Conservation (phyloP, 2,797 vertebrate species). For the Phylloscopus collybita region DNA sequence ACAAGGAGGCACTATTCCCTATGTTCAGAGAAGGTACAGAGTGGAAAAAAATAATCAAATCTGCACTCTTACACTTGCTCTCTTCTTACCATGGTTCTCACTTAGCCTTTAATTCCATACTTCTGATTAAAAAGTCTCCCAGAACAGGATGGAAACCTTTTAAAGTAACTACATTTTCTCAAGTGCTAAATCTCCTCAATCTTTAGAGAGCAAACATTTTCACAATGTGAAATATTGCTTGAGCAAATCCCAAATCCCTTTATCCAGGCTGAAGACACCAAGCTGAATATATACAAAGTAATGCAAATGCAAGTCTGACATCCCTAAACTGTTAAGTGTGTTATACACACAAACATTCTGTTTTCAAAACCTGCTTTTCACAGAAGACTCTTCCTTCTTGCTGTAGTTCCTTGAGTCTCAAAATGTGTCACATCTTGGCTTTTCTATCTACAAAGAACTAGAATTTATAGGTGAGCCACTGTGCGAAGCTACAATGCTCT, state of each 20-base stretch:
- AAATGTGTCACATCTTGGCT: not conserved
- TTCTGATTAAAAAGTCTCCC: not conserved
- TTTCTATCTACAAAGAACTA: not conserved
- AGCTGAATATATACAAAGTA: not conserved
- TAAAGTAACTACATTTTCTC: not conserved
- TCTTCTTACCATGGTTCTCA: not conserved
- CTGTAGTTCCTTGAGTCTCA: not conserved
- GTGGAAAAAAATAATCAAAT: not conserved
- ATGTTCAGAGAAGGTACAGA: not conserved
- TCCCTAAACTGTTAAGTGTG: not conserved
- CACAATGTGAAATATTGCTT: not conserved
- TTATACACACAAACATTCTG: slow-evolving; percentile 4
- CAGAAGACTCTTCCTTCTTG: not conserved
- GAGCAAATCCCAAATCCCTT: not conserved
- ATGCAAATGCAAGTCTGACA: not conserved
- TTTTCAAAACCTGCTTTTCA: slow-evolving; percentile 11
- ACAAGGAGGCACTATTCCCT: not conserved
- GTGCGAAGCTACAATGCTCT: not conserved
- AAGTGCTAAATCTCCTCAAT: not conserved
- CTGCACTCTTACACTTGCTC: not conserved
- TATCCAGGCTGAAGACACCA: not conserved
- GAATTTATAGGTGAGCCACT: not conserved
- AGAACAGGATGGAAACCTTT: not conserved
- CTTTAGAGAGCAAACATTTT: not conserved
- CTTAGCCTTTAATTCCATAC: not conserved